phyloP scores from a whole-genome alignment of 2,888 invertebrate species.

The Drosophila stalkeri region DNA sequence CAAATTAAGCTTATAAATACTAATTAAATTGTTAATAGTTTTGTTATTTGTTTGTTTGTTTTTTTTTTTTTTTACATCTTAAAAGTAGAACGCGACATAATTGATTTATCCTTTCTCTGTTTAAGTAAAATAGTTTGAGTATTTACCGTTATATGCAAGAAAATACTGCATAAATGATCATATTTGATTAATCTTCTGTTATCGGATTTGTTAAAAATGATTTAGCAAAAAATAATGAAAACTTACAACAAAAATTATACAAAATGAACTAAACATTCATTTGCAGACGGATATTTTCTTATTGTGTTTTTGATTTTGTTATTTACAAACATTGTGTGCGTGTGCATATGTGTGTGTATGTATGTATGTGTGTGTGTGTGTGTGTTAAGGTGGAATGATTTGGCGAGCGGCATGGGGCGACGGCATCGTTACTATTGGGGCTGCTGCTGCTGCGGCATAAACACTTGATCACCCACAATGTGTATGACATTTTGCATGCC shows the following conservation, averaged over 20 bases:
- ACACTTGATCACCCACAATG: slow-evolving; percentile 82
- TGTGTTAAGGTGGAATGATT: slow-evolving; percentile 67
- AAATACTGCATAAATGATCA: slow-evolving; percentile 71
- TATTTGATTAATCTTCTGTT: slow-evolving; percentile 21
- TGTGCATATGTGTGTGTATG: slow-evolving; percentile 27
- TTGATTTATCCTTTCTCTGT: slow-evolving; percentile 20
- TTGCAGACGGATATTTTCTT: slow-evolving; percentile 61
- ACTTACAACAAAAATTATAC: slow-evolving; percentile 71
- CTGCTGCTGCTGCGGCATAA: slow-evolving; percentile 63
- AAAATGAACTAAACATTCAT: slow-evolving; percentile 69
- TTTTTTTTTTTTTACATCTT: slow-evolving; percentile 48
- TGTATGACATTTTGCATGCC: slow-evolving; percentile 82
- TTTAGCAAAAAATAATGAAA: slow-evolving; percentile 56
- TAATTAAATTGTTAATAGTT: slow-evolving; percentile 39
- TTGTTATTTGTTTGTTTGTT: neutral
- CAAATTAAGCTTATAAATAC: slow-evolving; percentile 53
- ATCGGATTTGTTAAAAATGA: slow-evolving; percentile 42
- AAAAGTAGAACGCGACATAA: slow-evolving; percentile 46
- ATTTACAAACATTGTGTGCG: slow-evolving; percentile 66
- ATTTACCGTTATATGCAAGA: slow-evolving; percentile 70
- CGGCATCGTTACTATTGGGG: slow-evolving; percentile 40
- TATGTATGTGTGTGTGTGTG: slow-evolving; percentile 25
- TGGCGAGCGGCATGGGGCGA: slow-evolving; percentile 48
- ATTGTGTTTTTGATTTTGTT: slow-evolving; percentile 45
- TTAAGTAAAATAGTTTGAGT: slow-evolving; percentile 48